Evolutionary conservation across 2,888 invertebrate genomes (phyloP).

Genomic region (Colostygia pectinataria): DNA sequence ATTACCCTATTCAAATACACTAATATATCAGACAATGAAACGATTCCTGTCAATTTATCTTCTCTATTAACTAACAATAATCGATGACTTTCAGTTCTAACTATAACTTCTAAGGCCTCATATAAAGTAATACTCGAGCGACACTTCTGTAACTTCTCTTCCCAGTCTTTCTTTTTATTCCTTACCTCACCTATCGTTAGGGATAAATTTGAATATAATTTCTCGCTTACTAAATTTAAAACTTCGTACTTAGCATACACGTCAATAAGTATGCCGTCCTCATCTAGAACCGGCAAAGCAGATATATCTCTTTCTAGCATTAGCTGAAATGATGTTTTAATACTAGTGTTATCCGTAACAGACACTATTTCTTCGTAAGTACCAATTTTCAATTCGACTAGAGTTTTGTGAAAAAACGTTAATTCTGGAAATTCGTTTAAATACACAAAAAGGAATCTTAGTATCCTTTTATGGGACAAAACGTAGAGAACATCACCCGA

Average conservation of each 20-base stretch:
- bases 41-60: slow-evolving; percentile 74
- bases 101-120: slow-evolving; percentile 94
- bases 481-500: slow-evolving; percentile 75
- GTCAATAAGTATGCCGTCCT: slow-evolving; percentile 66
- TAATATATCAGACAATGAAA: slow-evolving; percentile 78
- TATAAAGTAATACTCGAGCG: slow-evolving; percentile 92
- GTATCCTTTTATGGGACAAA: slow-evolving; percentile 74
- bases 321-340: slow-evolving; percentile 72
- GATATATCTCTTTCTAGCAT: slow-evolving; percentile 75
- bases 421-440: slow-evolving; percentile 77
- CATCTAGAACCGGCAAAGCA: slow-evolving; percentile 73
- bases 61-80: slow-evolving; percentile 79
- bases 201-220: slow-evolving; percentile 95
- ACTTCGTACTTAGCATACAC: slow-evolving; percentile 80
- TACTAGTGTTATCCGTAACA: slow-evolving; percentile 66
- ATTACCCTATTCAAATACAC: slow-evolving; percentile 79
- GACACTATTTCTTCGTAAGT: slow-evolving; percentile 72
- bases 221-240: slow-evolving; percentile 93
- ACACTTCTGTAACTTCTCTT: slow-evolving; percentile 95
- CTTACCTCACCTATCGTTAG: slow-evolving; percentile 93
- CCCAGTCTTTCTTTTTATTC: slow-evolving; percentile 94
- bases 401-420: slow-evolving; percentile 74
- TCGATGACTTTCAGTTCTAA: slow-evolving; percentile 91
- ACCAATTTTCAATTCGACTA: slow-evolving; percentile 73
- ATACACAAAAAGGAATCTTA: slow-evolving; percentile 76